A percentile compares a stretch with the other conserved stretches of the same genome.
Conservation (phyloP, 2,797 vertebrate species). For the Borostomias antarcticus region DNA sequence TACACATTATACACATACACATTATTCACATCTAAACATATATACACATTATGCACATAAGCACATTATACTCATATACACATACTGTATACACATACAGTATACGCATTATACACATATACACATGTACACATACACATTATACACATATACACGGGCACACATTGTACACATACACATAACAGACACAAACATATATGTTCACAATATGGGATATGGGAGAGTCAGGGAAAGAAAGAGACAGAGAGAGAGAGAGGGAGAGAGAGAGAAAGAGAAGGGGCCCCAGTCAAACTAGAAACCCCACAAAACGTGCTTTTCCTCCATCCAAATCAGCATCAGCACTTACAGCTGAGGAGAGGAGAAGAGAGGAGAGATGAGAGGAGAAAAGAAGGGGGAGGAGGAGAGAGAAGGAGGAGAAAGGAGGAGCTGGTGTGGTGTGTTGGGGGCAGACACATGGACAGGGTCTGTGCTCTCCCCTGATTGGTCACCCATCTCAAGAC, state of each 20-base stretch:
- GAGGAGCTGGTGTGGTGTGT: constrained; percentile 4
- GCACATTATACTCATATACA: no score
- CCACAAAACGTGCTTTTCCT: background rate
- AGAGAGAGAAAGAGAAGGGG: background rate
- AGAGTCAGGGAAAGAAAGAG: no score
- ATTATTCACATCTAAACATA: no score
- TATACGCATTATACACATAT: no score
- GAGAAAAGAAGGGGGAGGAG: background rate
- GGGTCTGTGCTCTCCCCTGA: background rate
- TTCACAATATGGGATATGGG: no score
- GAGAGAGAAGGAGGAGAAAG: background rate
- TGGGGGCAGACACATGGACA: background rate
- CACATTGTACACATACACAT: no score
- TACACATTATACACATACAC: no score
- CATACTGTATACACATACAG: no score
- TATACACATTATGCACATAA: no score
- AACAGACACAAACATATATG: no score
- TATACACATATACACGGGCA: no score
- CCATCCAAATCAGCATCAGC: background rate
- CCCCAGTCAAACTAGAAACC: background rate
- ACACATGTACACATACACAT: no score
- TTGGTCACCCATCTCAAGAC: background rate
- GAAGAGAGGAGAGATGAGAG: background rate
- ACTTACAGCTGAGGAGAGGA: background rate
- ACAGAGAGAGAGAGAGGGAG: constrained; percentile 1